Evolutionary conservation across 2,888 invertebrate genomes (phyloP).

Genomic region (Ferdinandea cuprea): DNA sequence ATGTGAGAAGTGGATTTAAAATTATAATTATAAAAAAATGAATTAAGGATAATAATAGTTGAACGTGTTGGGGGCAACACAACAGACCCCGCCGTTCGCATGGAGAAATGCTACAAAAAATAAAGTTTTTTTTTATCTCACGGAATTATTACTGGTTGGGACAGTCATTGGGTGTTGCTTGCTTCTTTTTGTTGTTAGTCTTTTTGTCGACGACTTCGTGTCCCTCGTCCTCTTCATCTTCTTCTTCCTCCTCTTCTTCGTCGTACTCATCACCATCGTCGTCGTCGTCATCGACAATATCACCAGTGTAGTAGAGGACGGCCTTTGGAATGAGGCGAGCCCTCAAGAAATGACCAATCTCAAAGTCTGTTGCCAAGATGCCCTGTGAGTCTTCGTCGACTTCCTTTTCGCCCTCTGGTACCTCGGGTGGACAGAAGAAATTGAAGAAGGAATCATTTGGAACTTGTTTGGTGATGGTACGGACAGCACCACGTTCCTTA

Average conservation of each 20-base stretch:
- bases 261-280: constrained; percentile 87
- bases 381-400: constrained; percentile 93
- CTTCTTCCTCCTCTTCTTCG: constrained; percentile 84
- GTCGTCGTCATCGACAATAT: constrained; percentile 91
- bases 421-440: constrained; percentile 97
- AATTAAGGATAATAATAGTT: constrained; percentile 26
- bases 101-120: constrained; percentile 46
- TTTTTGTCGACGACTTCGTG: constrained; percentile 79
- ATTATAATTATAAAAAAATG: constrained; percentile 30
- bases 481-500: constrained; percentile 95
- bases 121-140: constrained; percentile 19
- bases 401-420: constrained; percentile 92
- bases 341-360: constrained; percentile 98
- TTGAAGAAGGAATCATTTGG: constrained; percentile 99
- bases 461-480: constrained; percentile 97
- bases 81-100: constrained; percentile 9
- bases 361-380: constrained; percentile 96
- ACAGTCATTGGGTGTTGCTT: constrained; percentile 86
- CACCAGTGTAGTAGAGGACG: constrained; percentile 97
- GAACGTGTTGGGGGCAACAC: not conserved
- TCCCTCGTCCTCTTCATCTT: constrained; percentile 86
- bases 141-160: constrained; percentile 86
- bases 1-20: constrained; percentile 60
- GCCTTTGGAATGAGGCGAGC: constrained; percentile 99
- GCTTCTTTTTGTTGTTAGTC: constrained; percentile 79